These are phyloP conservation scores for Picathartes gymnocephalus DNA, from an alignment of 2,113 vertebrate species.

Conservation along the genomic window DNA sequence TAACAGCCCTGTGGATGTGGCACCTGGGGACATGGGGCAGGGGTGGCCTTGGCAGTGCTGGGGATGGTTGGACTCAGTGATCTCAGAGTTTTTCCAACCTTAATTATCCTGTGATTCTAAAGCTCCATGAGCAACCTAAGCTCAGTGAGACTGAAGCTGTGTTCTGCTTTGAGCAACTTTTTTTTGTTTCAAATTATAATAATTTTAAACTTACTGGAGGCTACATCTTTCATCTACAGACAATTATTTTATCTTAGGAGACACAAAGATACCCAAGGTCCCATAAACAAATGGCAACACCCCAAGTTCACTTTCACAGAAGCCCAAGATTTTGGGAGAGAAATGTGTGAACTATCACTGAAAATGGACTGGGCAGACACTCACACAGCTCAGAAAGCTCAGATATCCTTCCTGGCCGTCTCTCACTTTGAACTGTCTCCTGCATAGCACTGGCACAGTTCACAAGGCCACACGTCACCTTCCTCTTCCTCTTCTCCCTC, in stretches of 20 bases:
- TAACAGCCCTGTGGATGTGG: not conserved
- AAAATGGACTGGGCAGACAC: not conserved
- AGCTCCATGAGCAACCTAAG: not conserved
- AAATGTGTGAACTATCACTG: not conserved
- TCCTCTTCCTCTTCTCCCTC: not conserved
- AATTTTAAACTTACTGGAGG: not conserved
- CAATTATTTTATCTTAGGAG: not conserved
- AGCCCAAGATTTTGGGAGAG: not conserved
- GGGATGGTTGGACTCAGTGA: fast-evolving
- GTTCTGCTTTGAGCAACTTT: not conserved
- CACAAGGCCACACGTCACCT: not conserved
- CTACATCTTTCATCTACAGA: not conserved
- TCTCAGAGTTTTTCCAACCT: not conserved
- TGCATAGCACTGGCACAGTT: not conserved
- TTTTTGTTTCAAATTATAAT: not conserved
- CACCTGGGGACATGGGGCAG: not conserved
- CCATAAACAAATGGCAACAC: not conserved
- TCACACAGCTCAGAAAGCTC: not conserved
- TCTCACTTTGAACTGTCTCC: not conserved
- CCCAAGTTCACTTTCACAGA: not conserved
- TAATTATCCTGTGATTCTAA: not conserved
- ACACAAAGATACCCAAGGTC: not conserved
- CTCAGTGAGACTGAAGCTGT: not conserved
- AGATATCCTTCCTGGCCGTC: not conserved
- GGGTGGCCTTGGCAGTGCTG: not conserved